phyloP scores from a whole-genome alignment of 1,140 invertebrate genomes.

The Ceratosolen solmsi region DNA sequence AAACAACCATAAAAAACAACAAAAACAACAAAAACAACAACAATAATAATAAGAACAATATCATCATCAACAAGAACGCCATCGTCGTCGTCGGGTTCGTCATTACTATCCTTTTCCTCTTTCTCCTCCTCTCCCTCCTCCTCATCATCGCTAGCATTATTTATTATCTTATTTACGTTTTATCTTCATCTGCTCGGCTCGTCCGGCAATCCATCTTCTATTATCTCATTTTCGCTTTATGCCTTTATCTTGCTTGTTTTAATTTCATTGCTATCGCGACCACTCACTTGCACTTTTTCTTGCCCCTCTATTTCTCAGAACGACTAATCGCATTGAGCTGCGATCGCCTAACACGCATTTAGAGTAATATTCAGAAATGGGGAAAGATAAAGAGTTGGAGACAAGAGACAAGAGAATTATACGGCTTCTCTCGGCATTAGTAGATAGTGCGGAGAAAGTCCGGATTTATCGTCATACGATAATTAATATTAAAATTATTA shows the following conservation, averaged over 20 bases:
- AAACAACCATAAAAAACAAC: too few species aligned
- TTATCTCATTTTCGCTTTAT: background rate
- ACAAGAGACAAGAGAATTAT: background rate
- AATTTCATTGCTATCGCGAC: background rate
- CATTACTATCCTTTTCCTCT: background rate
- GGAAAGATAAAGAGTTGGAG: background rate
- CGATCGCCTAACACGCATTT: too few species aligned
- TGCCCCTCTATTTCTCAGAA: background rate
- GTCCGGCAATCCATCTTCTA: background rate
- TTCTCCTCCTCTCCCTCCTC: background rate
- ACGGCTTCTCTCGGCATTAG: too few species aligned
- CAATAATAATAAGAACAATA: too few species aligned
- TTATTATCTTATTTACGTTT: background rate
- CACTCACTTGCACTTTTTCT: background rate
- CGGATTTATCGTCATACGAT: too few species aligned
- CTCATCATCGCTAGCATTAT: background rate
- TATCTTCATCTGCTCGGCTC: background rate
- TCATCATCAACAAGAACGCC: background rate
- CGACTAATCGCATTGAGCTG: too few species aligned
- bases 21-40: too few species aligned
- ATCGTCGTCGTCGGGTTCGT: background rate
- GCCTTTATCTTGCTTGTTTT: background rate
- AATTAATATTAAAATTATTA: too few species aligned
- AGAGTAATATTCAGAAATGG: too few species aligned
- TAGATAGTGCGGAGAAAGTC: too few species aligned